phyloP scores from a whole-genome alignment of 2,797 vertebrate species.

The Holocentrus rufus region DNA sequence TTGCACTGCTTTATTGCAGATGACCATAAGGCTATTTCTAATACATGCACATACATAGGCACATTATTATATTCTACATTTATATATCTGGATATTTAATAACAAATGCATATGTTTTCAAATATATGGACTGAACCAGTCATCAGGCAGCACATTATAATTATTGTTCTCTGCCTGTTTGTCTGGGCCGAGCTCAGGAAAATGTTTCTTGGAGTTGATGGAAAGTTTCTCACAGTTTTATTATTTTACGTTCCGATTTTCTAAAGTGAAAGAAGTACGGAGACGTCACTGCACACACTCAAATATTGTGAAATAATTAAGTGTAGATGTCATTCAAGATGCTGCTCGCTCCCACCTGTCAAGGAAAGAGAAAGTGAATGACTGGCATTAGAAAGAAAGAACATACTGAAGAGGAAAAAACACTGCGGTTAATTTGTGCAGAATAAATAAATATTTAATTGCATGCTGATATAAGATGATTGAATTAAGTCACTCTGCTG shows the following conservation, averaged over 20 bases:
- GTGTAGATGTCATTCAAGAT: constrained; percentile 60
- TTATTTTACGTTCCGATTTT: not conserved
- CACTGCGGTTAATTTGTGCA: not conserved
- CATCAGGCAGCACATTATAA: not conserved
- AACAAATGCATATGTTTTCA: not conserved
- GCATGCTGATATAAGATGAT: no score
- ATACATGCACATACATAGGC: not conserved
- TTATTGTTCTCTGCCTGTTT: not conserved
- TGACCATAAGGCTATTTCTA: not conserved
- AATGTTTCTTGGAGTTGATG: constrained; percentile 28
- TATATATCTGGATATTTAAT: not conserved
- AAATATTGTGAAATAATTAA: constrained; percentile 61
- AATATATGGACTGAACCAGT: not conserved
- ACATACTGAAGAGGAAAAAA: constrained; percentile 4
- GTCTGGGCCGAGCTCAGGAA: not conserved
- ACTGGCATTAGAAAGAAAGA: constrained; percentile 62
- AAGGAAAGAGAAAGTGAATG: constrained; percentile 58
- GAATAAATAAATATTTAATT: constrained; percentile 44
- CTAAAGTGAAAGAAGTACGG: constrained; percentile 21
- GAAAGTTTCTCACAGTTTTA: constrained; percentile 31
- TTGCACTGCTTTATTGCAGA: not conserved
- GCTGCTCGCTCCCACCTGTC: constrained; percentile 57
- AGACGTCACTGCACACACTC: constrained; percentile 40
- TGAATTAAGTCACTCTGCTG: not conserved
- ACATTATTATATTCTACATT: constrained; percentile 1